Percentiles rank a stretch among this genome's conserved stretches.
Conservation (phyloP, 2,113 vertebrate genomes). For the Brachirus orientalis region DNA sequence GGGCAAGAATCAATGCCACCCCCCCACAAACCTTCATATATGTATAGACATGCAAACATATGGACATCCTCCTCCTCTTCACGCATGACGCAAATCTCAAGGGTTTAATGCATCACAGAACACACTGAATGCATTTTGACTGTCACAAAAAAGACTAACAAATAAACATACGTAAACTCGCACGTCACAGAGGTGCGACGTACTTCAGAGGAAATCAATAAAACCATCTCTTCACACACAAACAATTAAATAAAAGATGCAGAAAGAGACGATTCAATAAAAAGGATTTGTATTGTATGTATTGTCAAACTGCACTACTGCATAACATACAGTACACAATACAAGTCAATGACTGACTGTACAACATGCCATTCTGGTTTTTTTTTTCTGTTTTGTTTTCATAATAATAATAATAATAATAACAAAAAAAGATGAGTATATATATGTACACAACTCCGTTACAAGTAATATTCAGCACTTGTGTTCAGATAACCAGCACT, state of each 20-base stretch:
- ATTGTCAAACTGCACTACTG: constrained; percentile 93
- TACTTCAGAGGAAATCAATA: constrained; percentile 12
- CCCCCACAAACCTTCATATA: constrained; percentile 28
- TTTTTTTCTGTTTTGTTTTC: neutral
- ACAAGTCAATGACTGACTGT: constrained; percentile 88
- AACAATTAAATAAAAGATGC: constrained; percentile 63
- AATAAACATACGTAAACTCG: too few relatives aligned
- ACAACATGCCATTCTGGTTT: constrained; percentile 77
- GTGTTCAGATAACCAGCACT: constrained; percentile 82
- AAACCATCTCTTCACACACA: constrained; percentile 36
- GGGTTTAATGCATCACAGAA: constrained; percentile 11
- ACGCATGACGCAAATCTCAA: constrained; percentile 4
- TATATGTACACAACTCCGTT: constrained; percentile 86
- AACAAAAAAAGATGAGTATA: constrained; percentile 72
- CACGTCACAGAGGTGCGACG: neutral
- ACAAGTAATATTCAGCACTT: constrained; percentile 87
- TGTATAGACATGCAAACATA: constrained; percentile 17
- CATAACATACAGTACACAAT: constrained; percentile 99
- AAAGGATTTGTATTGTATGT: constrained; percentile 81
- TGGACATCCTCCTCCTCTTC: neutral
- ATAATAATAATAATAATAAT: constrained; percentile 44
- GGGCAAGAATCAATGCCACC: constrained; percentile 52
- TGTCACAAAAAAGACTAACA: constrained; percentile 1
- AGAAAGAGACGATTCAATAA: constrained; percentile 71
- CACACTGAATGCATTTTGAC: neutral